Evolutionary conservation across 2,888 invertebrate genomes (phyloP), one percentile per base, ranked within the genome.

Genomic region (Oxystoma pomonae): DNA sequence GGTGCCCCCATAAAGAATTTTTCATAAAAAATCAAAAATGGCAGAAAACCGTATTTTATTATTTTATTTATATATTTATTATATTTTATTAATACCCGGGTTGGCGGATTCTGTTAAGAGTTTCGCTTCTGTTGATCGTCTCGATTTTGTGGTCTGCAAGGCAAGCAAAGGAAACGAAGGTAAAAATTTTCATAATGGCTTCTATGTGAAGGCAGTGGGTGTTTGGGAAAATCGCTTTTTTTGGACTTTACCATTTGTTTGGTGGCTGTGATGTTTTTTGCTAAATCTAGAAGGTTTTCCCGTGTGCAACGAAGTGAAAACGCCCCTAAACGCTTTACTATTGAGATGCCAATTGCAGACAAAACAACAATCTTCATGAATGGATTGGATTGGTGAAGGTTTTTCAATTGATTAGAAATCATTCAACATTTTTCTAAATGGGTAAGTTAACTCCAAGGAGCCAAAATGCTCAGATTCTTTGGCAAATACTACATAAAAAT

Each of bases 141-240:
- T n/a, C n/a, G n/a, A n/a, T n/a, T n/a, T n/a, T n/a, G n/a, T n/a
- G 3, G 35, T 35, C 5, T 35, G 35, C 35, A 35, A 35, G 35
- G 35, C 5, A 35, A 35, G 35, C 35, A 35, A 35, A 35, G 35
- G 35, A 35, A 35, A 35, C 5, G 35, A 35, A 35, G 12, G 35
- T 35, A 12, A 35, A 35, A 35, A 35, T 35, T 65, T 63, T 68
- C 61, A 63, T 77, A 78, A 80, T 79, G 80, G 78, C 78, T 79
- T 76, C 76, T 75, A 73, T 72, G 73, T 77, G 74, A 77, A 59
- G 77, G 76, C 76, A 77, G 78, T 78, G 79, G 78, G 78, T 77
- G 78, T 77, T 78, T 76, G 74, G 72, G 49, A 65, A 61, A 62
- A 52, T 59, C 22, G n/a, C 20, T 12, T 57, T 64, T 64, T 60